These are phyloP conservation scores for Pipistrellus kuhlii DNA, from an alignment of 2,797 vertebrate species.

Conservation along the genomic window DNA sequence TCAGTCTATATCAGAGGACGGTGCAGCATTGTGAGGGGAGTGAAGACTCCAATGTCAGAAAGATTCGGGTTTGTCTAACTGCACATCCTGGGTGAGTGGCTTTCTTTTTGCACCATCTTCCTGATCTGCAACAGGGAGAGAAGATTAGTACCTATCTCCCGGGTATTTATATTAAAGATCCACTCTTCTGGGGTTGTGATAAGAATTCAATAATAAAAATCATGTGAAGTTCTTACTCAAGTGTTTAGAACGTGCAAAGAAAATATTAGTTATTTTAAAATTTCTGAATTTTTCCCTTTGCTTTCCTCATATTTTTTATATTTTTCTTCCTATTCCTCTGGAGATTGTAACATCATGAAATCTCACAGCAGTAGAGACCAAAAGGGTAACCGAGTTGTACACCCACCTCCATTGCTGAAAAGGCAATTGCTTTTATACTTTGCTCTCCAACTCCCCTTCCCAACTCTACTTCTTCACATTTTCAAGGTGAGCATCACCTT, in stretches of 20 bases:
- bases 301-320: background rate
- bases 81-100: background rate
- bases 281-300: constrained; percentile 22
- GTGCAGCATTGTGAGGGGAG: background rate
- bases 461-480: background rate
- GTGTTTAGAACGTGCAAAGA: background rate
- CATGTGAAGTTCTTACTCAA: background rate
- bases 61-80: background rate
- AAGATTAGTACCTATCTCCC: background rate
- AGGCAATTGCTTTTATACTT: background rate
- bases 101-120: constrained; percentile 1
- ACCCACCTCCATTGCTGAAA: background rate
- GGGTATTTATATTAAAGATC: background rate
- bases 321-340: background rate
- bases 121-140: background rate
- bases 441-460: background rate
- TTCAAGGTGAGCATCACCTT: background rate
- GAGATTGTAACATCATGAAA: background rate
- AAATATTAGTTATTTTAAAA: constrained; percentile 8
- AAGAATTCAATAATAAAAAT: constrained; percentile 49
- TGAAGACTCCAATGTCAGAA: background rate
- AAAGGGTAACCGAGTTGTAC: background rate
- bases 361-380: background rate
- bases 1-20: background rate
- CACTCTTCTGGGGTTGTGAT: background rate